These are phyloP conservation scores for Spatulosminthurus flaviceps DNA, from an alignment of 2,888 invertebrate species.

Conservation along the genomic window DNA sequence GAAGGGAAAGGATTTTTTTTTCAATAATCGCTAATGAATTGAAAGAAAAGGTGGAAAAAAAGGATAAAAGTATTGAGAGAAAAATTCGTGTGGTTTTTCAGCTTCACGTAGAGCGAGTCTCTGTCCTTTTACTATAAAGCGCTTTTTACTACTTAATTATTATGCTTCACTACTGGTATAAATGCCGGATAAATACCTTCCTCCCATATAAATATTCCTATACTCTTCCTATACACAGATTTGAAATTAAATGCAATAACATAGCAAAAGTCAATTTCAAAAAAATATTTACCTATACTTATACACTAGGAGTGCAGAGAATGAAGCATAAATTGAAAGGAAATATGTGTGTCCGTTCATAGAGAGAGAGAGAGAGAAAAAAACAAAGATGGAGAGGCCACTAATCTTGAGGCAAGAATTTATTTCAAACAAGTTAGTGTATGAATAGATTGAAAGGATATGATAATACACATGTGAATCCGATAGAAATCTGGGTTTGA, in stretches of 20 bases:
- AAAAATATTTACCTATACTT: too few relatives aligned
- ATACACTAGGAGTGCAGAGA: too few relatives aligned
- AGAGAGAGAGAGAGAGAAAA: too few relatives aligned
- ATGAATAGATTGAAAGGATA: conserved; percentile 41
- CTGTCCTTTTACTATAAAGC: too few relatives aligned
- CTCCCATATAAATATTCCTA: too few relatives aligned
- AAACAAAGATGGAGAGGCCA: neutral
- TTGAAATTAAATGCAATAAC: too few relatives aligned
- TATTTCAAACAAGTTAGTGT: conserved; percentile 40
- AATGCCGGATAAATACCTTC: too few relatives aligned
- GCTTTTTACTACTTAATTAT: too few relatives aligned
- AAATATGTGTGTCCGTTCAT: neutral
- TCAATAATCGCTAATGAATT: conserved; percentile 32
- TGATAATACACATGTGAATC: conserved; percentile 32
- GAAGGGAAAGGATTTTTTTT: conserved; percentile 18
- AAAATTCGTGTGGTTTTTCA: conserved; percentile 20
- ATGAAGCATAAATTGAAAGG: neutral
- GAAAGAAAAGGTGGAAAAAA: conserved; percentile 11
- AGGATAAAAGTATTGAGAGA: conserved; percentile 14
- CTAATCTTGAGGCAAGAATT: conserved; percentile 30
- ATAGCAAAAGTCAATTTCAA: too few relatives aligned
- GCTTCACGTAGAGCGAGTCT: neutral
- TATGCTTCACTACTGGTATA: too few relatives aligned
- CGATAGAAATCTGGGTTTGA: conserved; percentile 32
- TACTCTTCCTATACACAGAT: too few relatives aligned